These are phyloP conservation scores for Agelastica alni DNA, from an alignment of 2,888 invertebrate species.

Conservation along the genomic window DNA sequence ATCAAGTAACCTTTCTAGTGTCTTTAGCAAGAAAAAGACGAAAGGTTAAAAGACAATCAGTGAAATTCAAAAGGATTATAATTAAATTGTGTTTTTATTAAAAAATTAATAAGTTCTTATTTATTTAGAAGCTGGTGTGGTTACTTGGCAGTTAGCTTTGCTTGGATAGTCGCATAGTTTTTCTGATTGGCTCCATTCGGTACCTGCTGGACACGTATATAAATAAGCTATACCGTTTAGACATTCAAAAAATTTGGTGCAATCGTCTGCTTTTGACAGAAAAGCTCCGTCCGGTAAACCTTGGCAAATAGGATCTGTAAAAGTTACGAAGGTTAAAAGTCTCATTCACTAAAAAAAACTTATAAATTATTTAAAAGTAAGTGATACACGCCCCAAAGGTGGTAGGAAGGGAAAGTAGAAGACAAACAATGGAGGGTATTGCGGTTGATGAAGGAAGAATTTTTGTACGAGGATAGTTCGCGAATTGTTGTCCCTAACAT, in stretches of 20 bases:
- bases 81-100: not conserved
- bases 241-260: slow-evolving; percentile 25
- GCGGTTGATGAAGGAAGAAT: too few relatives aligned
- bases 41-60: not conserved
- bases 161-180: slow-evolving; percentile 18
- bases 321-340: too few relatives aligned
- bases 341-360: too few relatives aligned
- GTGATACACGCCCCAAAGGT: too few relatives aligned
- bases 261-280: slow-evolving; percentile 15
- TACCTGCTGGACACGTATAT: slow-evolving; percentile 12
- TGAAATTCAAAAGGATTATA: not conserved
- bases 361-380: too few relatives aligned
- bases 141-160: not conserved
- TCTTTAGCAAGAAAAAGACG: not conserved
- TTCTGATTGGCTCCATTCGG: slow-evolving; percentile 18
- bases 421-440: too few relatives aligned
- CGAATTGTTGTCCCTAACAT: too few relatives aligned
- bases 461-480: too few relatives aligned
- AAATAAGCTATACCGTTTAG: not conserved
- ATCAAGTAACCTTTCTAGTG: too few relatives aligned
- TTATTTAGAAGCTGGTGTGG: not conserved
- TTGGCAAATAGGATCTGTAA: slow-evolving; percentile 1
- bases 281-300: slow-evolving; percentile 3
- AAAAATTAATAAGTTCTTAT: not conserved
- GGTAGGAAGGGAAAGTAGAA: too few relatives aligned